These are phyloP conservation scores for Amphipyra berbera DNA, from an alignment of 2,888 invertebrate species.

Conservation along the genomic window DNA sequence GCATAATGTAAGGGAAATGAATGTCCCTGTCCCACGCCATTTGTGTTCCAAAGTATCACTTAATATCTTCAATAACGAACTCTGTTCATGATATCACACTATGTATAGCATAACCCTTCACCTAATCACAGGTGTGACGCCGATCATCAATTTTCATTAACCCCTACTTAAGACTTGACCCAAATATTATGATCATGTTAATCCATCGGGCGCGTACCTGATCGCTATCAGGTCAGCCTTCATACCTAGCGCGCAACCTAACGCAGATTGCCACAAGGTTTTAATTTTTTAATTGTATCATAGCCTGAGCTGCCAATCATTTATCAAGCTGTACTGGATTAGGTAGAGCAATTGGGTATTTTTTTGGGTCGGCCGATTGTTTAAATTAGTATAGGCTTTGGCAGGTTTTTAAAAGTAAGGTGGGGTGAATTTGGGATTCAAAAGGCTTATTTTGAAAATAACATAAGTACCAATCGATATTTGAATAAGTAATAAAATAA, in stretches of 20 bases:
- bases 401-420: too few relatives aligned
- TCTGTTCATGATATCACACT: too few relatives aligned
- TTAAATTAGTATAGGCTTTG: too few relatives aligned
- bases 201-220: constrained; percentile 12
- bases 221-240: constrained; percentile 27
- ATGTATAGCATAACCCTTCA: background rate
- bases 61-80: too few relatives aligned
- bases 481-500: too few relatives aligned
- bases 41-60: too few relatives aligned
- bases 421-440: too few relatives aligned
- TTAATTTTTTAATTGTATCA: constrained; percentile 37
- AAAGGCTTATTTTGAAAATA: too few relatives aligned
- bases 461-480: too few relatives aligned
- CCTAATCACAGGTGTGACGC: constrained; percentile 16
- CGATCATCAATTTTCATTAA: constrained; percentile 43
- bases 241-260: constrained; percentile 17
- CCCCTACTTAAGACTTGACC: constrained; percentile 35
- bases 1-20: too few relatives aligned
- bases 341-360: constrained; percentile 6
- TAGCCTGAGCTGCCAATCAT: constrained; percentile 33
- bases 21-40: too few relatives aligned
- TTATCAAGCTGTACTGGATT: constrained; percentile 41
- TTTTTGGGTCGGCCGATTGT: too few relatives aligned
- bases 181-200: constrained; percentile 29
- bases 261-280: constrained; percentile 7